A percentile compares a stretch with the other conserved stretches of the same genome.
Evolutionary conservation across 2,888 invertebrate species (phyloP).

Genomic region (Orchestes rusci): DNA sequence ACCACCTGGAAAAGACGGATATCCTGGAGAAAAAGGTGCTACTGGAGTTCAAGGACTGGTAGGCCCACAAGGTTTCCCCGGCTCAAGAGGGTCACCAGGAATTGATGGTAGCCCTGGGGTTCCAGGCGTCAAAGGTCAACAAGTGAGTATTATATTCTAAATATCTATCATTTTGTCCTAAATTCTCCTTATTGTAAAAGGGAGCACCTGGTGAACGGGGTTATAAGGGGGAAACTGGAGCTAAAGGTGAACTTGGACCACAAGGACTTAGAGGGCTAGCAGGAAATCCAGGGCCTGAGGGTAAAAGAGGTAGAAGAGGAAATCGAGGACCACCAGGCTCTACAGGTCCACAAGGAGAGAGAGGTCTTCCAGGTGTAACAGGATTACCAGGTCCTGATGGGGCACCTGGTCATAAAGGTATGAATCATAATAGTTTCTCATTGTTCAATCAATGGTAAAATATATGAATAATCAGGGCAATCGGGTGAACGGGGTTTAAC

Average conservation of each 20-base stretch:
- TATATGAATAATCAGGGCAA: too few species aligned
- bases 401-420: constrained; percentile 64
- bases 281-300: constrained; percentile 67
- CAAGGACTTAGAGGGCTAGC: constrained; percentile 70
- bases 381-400: constrained; percentile 75
- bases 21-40: constrained; percentile 73
- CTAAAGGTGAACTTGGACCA: constrained; percentile 67
- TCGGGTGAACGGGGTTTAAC: constrained; percentile 64
- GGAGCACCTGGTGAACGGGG: constrained; percentile 74
- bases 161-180: not conserved
- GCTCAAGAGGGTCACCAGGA: constrained; percentile 71
- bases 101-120: constrained; percentile 65
- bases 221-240: constrained; percentile 68
- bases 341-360: constrained; percentile 66
- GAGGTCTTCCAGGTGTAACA: constrained; percentile 57
- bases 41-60: constrained; percentile 63
- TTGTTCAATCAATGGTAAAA: too few species aligned
- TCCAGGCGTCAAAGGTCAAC: constrained; percentile 68
- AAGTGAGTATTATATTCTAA: constrained; percentile 54
- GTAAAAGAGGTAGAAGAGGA: constrained; percentile 75
- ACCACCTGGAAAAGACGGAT: constrained; percentile 70
- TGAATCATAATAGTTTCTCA: too few species aligned
- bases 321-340: constrained; percentile 68
- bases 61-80: constrained; percentile 78
- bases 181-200: constrained; percentile 39